These are phyloP conservation scores for Orientallactaga sibirica DNA, from an alignment of 2,797 vertebrate species.

Conservation along the genomic window DNA sequence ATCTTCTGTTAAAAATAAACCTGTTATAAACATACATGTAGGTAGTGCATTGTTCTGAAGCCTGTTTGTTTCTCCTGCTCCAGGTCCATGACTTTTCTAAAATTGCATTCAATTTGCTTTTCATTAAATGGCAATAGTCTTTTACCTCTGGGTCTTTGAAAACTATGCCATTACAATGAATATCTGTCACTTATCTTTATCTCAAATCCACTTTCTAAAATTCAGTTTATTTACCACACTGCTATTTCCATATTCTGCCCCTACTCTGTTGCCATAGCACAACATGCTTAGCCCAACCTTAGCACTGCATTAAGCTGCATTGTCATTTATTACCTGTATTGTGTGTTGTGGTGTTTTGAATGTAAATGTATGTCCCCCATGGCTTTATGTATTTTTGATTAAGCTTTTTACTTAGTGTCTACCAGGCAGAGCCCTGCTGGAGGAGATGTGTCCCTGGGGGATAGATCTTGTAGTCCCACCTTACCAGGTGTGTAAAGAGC, in stretches of 20 bases:
- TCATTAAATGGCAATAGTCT: background rate
- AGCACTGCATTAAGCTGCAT: background rate
- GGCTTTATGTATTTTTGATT: too few relatives aligned
- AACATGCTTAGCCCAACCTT: background rate
- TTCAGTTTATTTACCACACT: background rate
- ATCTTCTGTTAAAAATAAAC: background rate
- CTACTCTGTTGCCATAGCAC: background rate
- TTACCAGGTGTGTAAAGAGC: too few relatives aligned
- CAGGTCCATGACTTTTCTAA: background rate
- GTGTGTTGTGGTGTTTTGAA: background rate
- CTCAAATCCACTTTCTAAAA: background rate
- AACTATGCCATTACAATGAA: background rate
- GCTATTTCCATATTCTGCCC: background rate
- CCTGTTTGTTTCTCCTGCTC: too few relatives aligned
- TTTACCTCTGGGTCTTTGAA: background rate
- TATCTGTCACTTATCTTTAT: background rate
- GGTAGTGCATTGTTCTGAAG: background rate
- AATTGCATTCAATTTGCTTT: background rate
- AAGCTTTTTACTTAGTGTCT: too few relatives aligned
- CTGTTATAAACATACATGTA: background rate
- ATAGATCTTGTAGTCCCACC: too few relatives aligned
- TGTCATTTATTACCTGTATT: background rate
- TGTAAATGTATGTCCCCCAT: too few relatives aligned
- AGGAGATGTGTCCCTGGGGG: too few relatives aligned
- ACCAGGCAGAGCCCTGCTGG: too few relatives aligned